Base-by-base conservation (phyloP, 2,113 vertebrate genomes). In the Tetrax tetrax region DNA sequence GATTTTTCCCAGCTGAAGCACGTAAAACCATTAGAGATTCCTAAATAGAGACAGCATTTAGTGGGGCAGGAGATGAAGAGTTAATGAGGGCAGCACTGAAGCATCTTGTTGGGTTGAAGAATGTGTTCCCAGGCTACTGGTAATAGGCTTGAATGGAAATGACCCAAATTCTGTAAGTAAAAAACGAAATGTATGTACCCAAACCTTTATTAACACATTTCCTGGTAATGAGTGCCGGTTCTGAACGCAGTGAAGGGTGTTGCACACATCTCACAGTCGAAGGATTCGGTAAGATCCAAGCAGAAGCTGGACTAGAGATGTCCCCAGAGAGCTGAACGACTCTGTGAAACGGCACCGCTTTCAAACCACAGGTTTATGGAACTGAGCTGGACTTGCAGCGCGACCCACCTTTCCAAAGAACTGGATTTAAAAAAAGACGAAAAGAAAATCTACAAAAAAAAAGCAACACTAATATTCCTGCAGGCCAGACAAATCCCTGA, bases 21-120 rank as follows among this genome's bases (percentile, higher is more conserved):
- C 4, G 29, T 1, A 18, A 47, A 77, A 70, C 16, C 13, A 41
- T 13, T 1, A 5, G 48, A 41, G 28, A 59, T 25, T 31, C 43
- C 60, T 12, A 59, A 75, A 59, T 7, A 33, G 21, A 56, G 35
- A 31, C 37, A 68, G 53, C 9, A 37, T 31, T 3, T 31, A 38
- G 31, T 60, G 45, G 60, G n/a, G 71, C 72, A 83, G 51, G 78
- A 63, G 38, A 38, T 6, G 37, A 50, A 33, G 22, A 35, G 43
- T 1, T 41, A 59, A 9, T 3, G 37, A 59, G 48, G 63, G 54
- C 23, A 16, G 24, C 2, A 41, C 1, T 0, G 4, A 75, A 80
- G 74, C 10, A 9, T 41, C 59, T 41, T 75, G 47, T 6, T 22
- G 28, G 35, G 71, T 66, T 71, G 21, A 75, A 48, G 4, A 71